A percentile compares a stretch with the other conserved stretches of the same genome.
These are phyloP conservation scores for Endotricha flammealis DNA, from an alignment of 2,888 invertebrate genomes.

Conservation along the genomic window DNA sequence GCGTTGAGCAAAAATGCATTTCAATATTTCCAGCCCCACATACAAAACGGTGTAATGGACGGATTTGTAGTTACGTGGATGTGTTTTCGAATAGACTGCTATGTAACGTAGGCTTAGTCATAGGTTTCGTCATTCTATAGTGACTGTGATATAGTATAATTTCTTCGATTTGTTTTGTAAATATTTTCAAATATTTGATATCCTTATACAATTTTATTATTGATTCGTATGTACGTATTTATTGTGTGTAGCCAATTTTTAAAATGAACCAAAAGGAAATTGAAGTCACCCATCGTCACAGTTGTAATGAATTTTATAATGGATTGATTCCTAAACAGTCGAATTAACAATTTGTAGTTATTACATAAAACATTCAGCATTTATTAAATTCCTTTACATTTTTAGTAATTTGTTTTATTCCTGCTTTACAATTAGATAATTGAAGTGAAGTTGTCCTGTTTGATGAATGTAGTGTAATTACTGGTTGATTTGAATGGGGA, in stretches of 20 bases:
- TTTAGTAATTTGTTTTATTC: constrained; percentile 33
- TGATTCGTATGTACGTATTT: constrained; percentile 37
- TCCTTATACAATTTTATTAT: constrained; percentile 72
- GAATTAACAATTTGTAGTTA: constrained; percentile 38
- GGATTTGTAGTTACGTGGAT: constrained; percentile 51
- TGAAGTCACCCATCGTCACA: constrained; percentile 29
- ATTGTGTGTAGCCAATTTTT: constrained; percentile 48
- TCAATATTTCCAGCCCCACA: no score
- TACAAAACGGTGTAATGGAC: constrained; percentile 35
- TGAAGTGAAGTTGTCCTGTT: no score
- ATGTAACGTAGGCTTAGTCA: constrained; percentile 43
- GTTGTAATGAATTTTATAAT: constrained; percentile 50
- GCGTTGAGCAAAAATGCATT: no score
- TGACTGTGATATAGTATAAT: constrained; percentile 77
- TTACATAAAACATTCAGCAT: constrained; percentile 43
- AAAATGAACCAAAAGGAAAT: constrained; percentile 31
- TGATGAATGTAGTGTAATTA: no score
- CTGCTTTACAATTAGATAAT: no score
- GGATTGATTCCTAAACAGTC: constrained; percentile 44
- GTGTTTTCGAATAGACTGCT: constrained; percentile 67
- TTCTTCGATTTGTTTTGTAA: constrained; percentile 62
- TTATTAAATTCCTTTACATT: constrained; percentile 51
- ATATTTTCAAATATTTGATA: constrained; percentile 72
- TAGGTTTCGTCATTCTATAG: constrained; percentile 70
- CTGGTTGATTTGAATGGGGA: no score